A percentile compares a stretch with the other conserved stretches of the same genome.
These are phyloP conservation scores for Beris chalybata DNA, from an alignment of 2,888 invertebrate genomes.

Conservation along the genomic window DNA sequence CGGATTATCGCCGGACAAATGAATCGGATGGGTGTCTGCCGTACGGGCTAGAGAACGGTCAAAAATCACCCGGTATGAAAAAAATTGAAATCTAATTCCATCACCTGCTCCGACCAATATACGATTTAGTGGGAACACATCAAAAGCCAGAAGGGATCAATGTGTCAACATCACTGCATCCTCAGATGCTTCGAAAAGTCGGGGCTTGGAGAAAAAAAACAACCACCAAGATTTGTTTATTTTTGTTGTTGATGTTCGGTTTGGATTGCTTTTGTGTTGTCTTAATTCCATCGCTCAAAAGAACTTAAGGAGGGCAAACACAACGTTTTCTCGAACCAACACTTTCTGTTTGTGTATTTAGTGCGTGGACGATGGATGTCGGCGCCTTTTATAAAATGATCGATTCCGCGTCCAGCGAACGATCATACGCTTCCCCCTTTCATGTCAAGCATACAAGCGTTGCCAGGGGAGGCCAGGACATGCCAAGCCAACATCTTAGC, in stretches of 20 bases:
- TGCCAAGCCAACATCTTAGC: conserved; percentile 5
- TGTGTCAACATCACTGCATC: conserved; percentile 37
- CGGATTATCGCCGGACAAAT: too few species aligned
- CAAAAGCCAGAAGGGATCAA: conserved; percentile 19
- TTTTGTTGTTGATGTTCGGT: conserved; percentile 17
- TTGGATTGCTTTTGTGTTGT: conserved; percentile 24
- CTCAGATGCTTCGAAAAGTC: conserved; percentile 36
- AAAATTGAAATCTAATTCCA: conserved; percentile 14
- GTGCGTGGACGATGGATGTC: conserved; percentile 36
- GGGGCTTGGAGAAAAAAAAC: not conserved
- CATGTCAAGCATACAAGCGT: conserved; percentile 7
- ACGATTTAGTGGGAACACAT: conserved; percentile 14
- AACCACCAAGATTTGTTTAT: conserved; percentile 32
- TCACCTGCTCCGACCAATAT: conserved; percentile 30
- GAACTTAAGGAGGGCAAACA: conserved; percentile 36
- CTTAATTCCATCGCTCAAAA: conserved; percentile 31
- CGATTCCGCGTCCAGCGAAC: not conserved
- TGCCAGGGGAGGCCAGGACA: not conserved
- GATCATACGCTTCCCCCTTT: conserved; percentile 4
- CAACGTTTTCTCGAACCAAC: conserved; percentile 23
- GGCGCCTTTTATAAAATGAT: conserved; percentile 35
- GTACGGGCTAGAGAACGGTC: too few species aligned
- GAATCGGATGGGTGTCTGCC: too few species aligned
- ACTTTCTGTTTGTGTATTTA: conserved; percentile 30
- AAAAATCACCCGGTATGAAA: too few species aligned